These are phyloP conservation scores for Callaeas wilsoni DNA, from an alignment of 2,113 vertebrate genomes.

Conservation along the genomic window DNA sequence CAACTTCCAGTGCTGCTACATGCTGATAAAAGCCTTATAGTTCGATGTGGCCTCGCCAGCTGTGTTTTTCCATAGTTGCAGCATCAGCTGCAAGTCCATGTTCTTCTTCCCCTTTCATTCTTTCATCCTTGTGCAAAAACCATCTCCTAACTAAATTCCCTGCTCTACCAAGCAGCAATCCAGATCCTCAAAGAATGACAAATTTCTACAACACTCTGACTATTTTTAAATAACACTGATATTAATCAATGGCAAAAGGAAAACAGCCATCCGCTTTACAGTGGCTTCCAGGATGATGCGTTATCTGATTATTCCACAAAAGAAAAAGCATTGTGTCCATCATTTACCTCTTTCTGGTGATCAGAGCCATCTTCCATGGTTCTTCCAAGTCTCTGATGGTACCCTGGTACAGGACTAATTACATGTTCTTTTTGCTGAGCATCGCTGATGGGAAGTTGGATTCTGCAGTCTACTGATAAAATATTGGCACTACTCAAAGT, in stretches of 20 bases:
- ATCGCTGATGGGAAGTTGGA: neutral
- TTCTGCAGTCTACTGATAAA: neutral
- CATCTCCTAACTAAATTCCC: neutral
- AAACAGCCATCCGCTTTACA: neutral
- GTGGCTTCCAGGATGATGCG: fast-evolving
- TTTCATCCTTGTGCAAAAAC: neutral
- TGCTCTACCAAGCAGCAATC: neutral
- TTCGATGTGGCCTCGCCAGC: neutral
- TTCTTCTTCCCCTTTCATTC: neutral
- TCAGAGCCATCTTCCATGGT: neutral
- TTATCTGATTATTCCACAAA: neutral
- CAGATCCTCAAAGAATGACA: neutral
- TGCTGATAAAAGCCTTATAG: neutral
- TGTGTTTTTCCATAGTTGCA: neutral
- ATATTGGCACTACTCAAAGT: neutral
- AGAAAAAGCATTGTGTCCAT: neutral
- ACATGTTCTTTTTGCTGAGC: neutral
- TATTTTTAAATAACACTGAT: neutral
- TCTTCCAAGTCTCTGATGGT: neutral
- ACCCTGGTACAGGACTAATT: neutral
- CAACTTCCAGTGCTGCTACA: neutral
- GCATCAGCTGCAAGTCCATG: neutral
- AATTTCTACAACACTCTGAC: neutral
- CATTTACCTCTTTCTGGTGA: neutral
- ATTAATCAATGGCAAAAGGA: neutral